Percentiles rank a stretch among this genome's conserved stretches.
Evolutionary conservation across 2,113 vertebrate species (phyloP).

Genomic region (Condylura cristata): DNA sequence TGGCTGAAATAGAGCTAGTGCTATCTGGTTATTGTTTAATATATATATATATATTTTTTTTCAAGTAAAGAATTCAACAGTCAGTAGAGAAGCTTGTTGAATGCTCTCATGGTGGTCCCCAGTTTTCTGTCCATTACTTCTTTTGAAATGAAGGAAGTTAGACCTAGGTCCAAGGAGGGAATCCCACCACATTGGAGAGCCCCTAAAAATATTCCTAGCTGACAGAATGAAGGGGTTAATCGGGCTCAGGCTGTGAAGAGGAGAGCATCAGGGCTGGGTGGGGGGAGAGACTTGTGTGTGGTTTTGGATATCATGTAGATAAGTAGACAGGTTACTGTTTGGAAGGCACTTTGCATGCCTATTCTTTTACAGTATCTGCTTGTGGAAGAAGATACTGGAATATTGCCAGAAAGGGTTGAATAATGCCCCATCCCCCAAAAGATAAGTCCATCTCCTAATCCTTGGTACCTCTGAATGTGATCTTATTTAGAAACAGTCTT

Average conservation of each 20-base stretch:
- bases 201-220: not conserved
- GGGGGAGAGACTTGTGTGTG: not conserved
- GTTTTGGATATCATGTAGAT: not conserved
- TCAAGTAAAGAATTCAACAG: not conserved
- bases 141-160: not conserved
- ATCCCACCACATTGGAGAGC: not conserved
- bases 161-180: not conserved
- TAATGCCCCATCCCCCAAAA: not conserved
- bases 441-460: not conserved
- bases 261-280: not conserved
- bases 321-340: not conserved
- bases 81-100: not conserved
- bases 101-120: not conserved
- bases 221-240: not conserved
- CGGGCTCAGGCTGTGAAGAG: not conserved
- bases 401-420: not conserved
- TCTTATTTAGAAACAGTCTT: not conserved
- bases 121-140: not conserved
- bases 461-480: not conserved
- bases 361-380: too few relatives aligned
- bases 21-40: constrained; percentile 4
- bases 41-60: too few relatives aligned
- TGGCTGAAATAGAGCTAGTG: constrained; percentile 3
- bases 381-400: not conserved
- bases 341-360: not conserved